Conservation (phyloP, 2,888 invertebrate species). For the Netelia melanura region DNA sequence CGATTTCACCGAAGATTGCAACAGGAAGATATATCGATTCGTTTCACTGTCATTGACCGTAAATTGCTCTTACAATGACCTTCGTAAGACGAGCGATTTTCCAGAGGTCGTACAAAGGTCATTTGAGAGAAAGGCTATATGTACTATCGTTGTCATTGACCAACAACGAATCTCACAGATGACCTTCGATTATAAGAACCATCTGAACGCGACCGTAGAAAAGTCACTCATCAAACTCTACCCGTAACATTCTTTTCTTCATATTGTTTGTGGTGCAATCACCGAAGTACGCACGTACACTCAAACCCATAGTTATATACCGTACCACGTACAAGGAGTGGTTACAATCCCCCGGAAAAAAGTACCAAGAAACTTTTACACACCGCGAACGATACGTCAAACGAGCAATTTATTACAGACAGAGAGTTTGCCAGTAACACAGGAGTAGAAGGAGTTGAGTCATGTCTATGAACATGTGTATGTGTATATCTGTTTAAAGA, state of each 20-base stretch:
- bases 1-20: neutral
- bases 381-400: constrained; percentile 63
- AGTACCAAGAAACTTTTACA: constrained; percentile 53
- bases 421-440: constrained; percentile 37
- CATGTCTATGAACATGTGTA: neutral
- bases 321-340: constrained; percentile 9
- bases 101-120: neutral
- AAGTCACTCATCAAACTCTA: neutral
- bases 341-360: constrained; percentile 50
- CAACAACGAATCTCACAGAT: neutral
- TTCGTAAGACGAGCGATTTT: neutral
- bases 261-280: neutral
- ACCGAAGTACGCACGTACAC: constrained; percentile 18
- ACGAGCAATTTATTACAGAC: constrained; percentile 58
- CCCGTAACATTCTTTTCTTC: constrained; percentile 2
- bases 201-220: neutral
- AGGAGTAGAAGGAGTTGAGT: constrained; percentile 38
- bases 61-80: neutral
- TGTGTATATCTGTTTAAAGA: neutral
- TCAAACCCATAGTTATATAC: neutral
- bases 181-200: neutral
- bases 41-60: neutral
- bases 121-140: neutral
- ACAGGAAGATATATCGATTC: neutral
- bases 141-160: neutral